These are phyloP conservation scores for Mus spicilegus DNA, from an alignment of 2,113 vertebrate species.

Conservation along the genomic window DNA sequence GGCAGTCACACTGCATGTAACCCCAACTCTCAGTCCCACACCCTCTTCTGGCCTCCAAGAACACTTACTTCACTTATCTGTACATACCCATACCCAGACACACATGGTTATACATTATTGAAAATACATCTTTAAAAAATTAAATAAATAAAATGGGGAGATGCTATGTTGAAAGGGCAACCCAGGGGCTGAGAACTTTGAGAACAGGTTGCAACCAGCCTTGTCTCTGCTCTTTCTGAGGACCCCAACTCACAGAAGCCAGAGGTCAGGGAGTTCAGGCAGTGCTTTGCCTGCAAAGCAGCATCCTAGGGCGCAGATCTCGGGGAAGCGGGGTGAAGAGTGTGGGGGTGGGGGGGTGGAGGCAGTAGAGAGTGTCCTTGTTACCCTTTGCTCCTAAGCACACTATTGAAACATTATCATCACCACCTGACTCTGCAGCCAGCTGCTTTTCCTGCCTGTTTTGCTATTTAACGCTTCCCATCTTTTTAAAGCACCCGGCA, in stretches of 20 bases:
- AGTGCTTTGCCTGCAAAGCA: accelerated
- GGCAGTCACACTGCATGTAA: neutral
- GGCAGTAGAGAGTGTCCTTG: neutral
- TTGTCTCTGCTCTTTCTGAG: neutral
- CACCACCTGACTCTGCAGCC: neutral
- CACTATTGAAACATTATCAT: neutral
- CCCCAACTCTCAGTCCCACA: neutral
- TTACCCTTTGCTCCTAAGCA: neutral
- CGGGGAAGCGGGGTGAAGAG: neutral
- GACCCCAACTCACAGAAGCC: neutral
- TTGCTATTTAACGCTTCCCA: neutral
- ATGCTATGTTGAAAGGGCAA: neutral
- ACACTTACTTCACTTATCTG: neutral
- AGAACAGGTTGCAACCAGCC: neutral
- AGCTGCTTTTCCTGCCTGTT: neutral
- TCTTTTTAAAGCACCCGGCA: neutral
- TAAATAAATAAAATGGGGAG: neutral
- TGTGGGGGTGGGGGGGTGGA: too few relatives aligned
- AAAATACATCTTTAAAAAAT: neutral
- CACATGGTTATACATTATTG: neutral
- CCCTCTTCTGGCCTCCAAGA: neutral
- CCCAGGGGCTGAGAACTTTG: neutral
- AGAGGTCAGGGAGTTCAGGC: neutral
- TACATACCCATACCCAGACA: neutral
- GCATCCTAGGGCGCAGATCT: neutral